A percentile compares a stretch with the other conserved stretches of the same genome.
These are phyloP conservation scores for Syngnathoides biaculeatus DNA, from an alignment of 2,113 vertebrate species.

Conservation along the genomic window DNA sequence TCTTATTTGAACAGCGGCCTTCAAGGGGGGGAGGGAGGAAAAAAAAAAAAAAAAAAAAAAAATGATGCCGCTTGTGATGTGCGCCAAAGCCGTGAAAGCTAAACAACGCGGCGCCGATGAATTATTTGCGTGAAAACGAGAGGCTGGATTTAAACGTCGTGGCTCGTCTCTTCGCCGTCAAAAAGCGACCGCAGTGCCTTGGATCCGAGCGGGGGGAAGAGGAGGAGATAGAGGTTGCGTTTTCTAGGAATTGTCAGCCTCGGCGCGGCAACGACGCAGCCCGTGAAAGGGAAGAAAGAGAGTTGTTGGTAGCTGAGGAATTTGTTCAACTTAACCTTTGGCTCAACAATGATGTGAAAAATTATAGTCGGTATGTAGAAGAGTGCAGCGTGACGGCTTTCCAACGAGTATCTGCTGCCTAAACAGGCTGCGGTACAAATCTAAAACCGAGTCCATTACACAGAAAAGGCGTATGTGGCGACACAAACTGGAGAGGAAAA, in stretches of 20 bases:
- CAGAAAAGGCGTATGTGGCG: no score
- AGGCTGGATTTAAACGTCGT: constrained; percentile 27
- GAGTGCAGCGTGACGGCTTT: no score
- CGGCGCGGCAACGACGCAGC: constrained; percentile 17
- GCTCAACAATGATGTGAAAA: not conserved
- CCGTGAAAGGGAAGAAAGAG: not conserved
- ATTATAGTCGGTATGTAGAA: not conserved
- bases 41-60: not conserved
- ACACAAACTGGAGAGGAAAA: no score
- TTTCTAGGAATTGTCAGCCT: constrained; percentile 6
- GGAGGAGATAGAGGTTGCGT: constrained; percentile 4
- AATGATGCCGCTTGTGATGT: constrained; percentile 26
- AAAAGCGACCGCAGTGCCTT: constrained; percentile 6
- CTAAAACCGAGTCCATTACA: no score
- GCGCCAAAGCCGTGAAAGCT: constrained; percentile 47
- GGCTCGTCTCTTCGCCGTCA: constrained; percentile 15
- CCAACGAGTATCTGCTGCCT: no score
- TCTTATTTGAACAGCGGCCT: constrained; percentile 41
- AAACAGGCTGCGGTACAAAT: no score
- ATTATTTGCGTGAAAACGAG: constrained; percentile 25
- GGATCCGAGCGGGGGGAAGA: constrained; percentile 3
- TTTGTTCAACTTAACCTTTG: not conserved
- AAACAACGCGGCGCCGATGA: constrained; percentile 35
- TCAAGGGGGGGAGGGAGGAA: constrained; percentile 22
- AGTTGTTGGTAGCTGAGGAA: not conserved